These are phyloP conservation scores for Ictalurus punctatus DNA, from an alignment of 2,113 vertebrate species.

Conservation along the genomic window DNA sequence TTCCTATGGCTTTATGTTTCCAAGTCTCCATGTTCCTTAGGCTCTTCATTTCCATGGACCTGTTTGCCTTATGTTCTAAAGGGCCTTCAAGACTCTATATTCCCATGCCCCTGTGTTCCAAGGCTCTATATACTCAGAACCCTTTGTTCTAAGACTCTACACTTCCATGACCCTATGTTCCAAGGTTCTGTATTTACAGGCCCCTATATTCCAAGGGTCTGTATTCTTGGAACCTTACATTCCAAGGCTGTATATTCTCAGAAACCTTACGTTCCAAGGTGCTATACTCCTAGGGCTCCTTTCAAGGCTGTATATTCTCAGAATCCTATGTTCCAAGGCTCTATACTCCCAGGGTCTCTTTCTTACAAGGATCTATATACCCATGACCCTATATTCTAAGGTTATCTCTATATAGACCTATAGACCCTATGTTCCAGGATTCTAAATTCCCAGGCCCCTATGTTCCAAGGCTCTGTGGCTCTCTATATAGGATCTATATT, in stretches of 20 bases:
- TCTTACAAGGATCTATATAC: too few species aligned
- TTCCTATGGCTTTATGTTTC: neutral
- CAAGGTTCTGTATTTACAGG: neutral
- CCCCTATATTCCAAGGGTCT: neutral
- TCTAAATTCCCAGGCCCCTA: neutral
- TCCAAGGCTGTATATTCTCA: neutral
- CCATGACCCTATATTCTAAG: too few species aligned
- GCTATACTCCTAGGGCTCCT: neutral
- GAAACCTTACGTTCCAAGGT: neutral
- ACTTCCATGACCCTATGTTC: neutral
- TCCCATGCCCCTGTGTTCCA: neutral
- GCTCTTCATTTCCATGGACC: neutral
- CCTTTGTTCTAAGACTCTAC: neutral
- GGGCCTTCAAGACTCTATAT: neutral
- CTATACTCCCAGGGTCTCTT: too few species aligned
- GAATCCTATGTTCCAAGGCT: too few species aligned
- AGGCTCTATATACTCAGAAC: neutral
- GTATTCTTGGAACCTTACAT: neutral
- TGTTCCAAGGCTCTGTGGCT: too few species aligned
- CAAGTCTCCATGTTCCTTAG: neutral
- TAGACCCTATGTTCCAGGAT: too few species aligned
- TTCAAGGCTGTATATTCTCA: too few species aligned
- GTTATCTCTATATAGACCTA: too few species aligned
- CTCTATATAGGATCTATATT: too few species aligned
- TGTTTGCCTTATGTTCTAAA: neutral